phyloP scores from a whole-genome alignment of 2,797 vertebrate species.

The Forpus xanthops region DNA sequence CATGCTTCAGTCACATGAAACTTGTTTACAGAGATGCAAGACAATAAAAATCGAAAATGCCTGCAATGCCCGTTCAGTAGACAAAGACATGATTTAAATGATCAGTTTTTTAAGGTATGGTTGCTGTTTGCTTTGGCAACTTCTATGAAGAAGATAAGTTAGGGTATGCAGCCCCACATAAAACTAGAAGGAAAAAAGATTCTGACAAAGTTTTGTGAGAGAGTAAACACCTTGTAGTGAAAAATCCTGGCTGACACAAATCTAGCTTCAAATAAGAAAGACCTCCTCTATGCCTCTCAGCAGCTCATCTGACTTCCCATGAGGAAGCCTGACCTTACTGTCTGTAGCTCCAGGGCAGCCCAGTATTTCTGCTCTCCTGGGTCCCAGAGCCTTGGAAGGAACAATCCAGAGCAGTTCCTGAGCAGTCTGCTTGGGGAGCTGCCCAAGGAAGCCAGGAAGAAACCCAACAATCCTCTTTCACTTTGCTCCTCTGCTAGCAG shows the following conservation, averaged over 20 bases:
- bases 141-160: neutral
- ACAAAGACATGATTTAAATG: slow-evolving; percentile 60
- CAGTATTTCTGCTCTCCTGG: neutral
- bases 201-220: neutral
- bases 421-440: neutral
- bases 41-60: slow-evolving; percentile 53
- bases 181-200: neutral
- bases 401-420: neutral
- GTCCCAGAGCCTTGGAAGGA: neutral
- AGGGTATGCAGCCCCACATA: neutral
- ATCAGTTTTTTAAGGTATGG: neutral
- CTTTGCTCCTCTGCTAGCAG: neutral
- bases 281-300: neutral
- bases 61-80: slow-evolving; percentile 28
- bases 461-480: neutral
- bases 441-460: neutral
- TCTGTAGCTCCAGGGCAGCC: neutral
- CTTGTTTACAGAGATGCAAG: slow-evolving; percentile 42
- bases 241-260: neutral
- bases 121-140: slow-evolving; percentile 22
- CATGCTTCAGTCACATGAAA: slow-evolving; percentile 32
- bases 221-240: neutral
- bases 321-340: neutral
- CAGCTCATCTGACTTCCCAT: neutral
- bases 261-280: neutral